Base-by-base conservation (phyloP, 2,797 vertebrate species). In the Tarsius wallacei region DNA sequence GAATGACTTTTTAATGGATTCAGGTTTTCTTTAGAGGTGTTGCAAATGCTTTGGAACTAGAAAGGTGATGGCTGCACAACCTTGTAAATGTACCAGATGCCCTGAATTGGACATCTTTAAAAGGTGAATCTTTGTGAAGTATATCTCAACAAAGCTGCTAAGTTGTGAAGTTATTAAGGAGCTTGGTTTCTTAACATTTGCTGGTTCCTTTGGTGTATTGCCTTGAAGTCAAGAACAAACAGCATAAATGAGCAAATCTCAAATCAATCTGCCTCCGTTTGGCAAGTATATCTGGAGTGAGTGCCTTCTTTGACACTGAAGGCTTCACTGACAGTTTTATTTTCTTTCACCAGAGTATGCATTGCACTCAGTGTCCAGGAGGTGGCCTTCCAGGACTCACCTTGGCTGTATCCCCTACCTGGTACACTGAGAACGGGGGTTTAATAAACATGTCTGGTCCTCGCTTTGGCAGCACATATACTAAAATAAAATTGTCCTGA, bases 131-230 rank as follows among this genome's bases (percentile, higher is more conserved):
- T 66, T 17, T 33, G 1, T 61, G 26, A 91, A 68, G 33, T 70
- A 11, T 71, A 49, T 70, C 78, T 93, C 59, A 93, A n/a, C 12
- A 64, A 64, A 86, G 31, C 24, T 77, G 47, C 51, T 70, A 10
- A 26, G 66, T 85, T 36, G 57, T 57, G 22, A 51, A 90, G 12
- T 83, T 81, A 36, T 53, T 61, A 90, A 90, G 71, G 66, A 71
- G 4, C 6, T 26, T 59, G 5, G 21, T 82, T 81, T 91, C 77
- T 70, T 59, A 55, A 90, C 31, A 68, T 64, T 36, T 42, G 31
- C 57, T 86, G 11, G 17, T n/a, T 74, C 14, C 73, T 33, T 47
- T 2, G 42, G 28, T 16, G 15, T 6, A 10, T 13, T 21, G 28
- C 36, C 36, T 17, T 33, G 3, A 86, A 76, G 33, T 63, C 19